Evolutionary conservation across 2,888 invertebrate genomes (phyloP), one percentile per base, ranked within the genome.

Genomic region (Drosophila peninsularis): DNA sequence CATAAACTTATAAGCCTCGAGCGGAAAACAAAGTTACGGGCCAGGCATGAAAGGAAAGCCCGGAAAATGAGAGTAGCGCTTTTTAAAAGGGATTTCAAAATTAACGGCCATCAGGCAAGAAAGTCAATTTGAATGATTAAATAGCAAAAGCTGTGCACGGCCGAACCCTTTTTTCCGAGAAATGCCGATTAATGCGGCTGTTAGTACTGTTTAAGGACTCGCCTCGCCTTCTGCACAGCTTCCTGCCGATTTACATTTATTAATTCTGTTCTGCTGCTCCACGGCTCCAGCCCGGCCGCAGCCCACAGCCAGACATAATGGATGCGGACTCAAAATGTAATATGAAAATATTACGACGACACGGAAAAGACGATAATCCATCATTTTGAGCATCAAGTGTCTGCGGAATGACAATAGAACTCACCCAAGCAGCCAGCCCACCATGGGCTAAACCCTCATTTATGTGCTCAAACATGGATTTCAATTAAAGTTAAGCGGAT

Each of bases 101-200:
- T 85, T 85, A 84, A 88, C 82, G 82, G 75, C 75, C 75, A 82
- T 71, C 80, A 75, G 74, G 60, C 61, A 71, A 71, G 68, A 86
- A 86, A 86, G 81, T 79, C 86, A 82, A 85, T 85, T 88, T 86
- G 75, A 85, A 86, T 85, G 83, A 86, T 85, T 86, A 86, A 86
- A 88, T 75, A 85, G 86, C 55, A 64, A 81, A 70, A 76, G 73
- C 85, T 72, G 76, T 68, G 65, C 50, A 53, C 56, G 53, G 58
- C 65, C 71, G 60, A 73, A 77, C 61, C 61, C 64, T 69, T 78
- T 61, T 63, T 21, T 13, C 47, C 30, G 45, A 41, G 69, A 83
- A 79, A 78, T 66, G 66, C 69, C 85, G 82, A 75, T 85, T 85
- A 82, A 80, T 72, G 71, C 75, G 64, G 72, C 86, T 70, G 70